These are phyloP conservation scores for Callyntrura guangdongensis DNA, from an alignment of 2,888 invertebrate species.

Conservation along the genomic window DNA sequence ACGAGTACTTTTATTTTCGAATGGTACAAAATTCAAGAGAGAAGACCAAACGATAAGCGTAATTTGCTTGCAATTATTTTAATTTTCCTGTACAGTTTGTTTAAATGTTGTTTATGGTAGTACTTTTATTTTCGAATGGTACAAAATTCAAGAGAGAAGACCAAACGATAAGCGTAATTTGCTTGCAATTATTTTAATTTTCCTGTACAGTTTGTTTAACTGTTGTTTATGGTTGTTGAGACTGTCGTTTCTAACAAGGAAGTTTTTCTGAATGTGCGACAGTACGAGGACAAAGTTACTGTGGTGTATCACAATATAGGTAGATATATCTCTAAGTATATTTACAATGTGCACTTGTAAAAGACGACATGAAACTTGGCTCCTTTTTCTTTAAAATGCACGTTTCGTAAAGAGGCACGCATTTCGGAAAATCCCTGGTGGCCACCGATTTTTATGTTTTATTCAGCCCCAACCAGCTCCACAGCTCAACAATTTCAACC, in stretches of 20 bases:
- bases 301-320: not conserved
- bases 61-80: not conserved
- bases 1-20: not conserved
- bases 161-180: not conserved
- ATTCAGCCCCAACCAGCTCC: not conserved
- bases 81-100: not conserved
- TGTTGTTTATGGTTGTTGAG: not conserved
- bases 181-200: not conserved
- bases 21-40: not conserved
- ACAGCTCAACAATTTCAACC: slow-evolving; percentile 52
- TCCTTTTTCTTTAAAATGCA: slow-evolving; percentile 19
- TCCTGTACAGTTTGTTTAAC: not conserved
- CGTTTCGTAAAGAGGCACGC: not conserved
- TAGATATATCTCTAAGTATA: not conserved
- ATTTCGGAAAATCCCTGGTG: slow-evolving; percentile 56
- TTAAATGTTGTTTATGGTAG: not conserved
- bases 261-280: too few species aligned
- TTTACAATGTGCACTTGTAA: not conserved
- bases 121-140: not conserved
- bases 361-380: not conserved
- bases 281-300: too few species aligned
- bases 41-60: not conserved
- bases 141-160: not conserved
- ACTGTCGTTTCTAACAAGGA: too few species aligned
- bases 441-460: slow-evolving; percentile 48